Evolutionary conservation across 2,113 vertebrate genomes (phyloP), one percentile per base, ranked within the genome.

Genomic region (Leucopsar rothschildi): DNA sequence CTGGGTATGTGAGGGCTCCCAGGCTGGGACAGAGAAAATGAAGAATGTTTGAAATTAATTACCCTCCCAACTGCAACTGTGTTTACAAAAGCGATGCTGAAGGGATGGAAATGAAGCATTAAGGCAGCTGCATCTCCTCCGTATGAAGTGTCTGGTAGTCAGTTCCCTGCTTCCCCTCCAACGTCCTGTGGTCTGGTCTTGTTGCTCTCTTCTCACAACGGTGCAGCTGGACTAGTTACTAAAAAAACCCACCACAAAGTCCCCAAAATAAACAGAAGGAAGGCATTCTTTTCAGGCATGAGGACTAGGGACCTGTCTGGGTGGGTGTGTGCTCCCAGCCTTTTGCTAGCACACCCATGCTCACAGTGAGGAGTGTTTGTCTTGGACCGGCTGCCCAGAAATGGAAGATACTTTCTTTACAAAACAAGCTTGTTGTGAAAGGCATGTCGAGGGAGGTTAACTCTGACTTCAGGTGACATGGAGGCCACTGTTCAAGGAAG

Each of bases 151-250:
- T 47, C 53, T 85, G 44, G 33, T 75, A 83, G 89, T 33, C 9
- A 13, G n/a, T 69, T 77, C 44, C 45, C 42, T 50, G 21, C 59
- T 71, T 69, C 50, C 15, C 44, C 27, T 73, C 56, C 0, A 0
- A 35, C 0, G 0, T 57, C 16, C 71, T 61, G 31, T 2, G 3
- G 22, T 16, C 33, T 60, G 9, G 9, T 85, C 57, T 93, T 1
- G 0, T 39, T 3, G 1, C 27, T 65, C 73, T 24, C 25, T 80
- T 87, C 65, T 79, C 45, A 66, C 17, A 65, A 7, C 0, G 1
- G 45, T 24, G 33, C 50, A 83, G 24, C 47, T 49, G 39, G 31
- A 35, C 23, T 49, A 77, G 29, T 45, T 56, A 61, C 12, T 11
- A 49, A 39, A 53, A 70, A 44, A 57, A 15, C 1, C 3, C 14